These are phyloP conservation scores for Nemoura dubitans DNA, from an alignment of 2,888 invertebrate species.

Conservation along the genomic window DNA sequence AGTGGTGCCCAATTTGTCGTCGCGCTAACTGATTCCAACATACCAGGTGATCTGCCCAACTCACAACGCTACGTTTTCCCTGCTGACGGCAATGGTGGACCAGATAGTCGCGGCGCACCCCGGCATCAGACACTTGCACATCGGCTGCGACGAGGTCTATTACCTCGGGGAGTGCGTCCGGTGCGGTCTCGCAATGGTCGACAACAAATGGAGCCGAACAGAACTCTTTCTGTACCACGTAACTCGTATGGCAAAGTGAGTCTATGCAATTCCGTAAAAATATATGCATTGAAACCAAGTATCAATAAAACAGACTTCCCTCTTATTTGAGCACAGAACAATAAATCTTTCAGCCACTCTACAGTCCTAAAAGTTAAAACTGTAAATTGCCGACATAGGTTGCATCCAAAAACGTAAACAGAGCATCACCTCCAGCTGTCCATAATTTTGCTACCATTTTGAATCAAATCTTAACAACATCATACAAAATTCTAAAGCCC, in stretches of 20 bases:
- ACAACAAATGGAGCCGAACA: slow-evolving; percentile 62
- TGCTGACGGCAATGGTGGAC: slow-evolving; percentile 74
- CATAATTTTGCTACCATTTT: no score
- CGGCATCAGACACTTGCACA: slow-evolving; percentile 68
- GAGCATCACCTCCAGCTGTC: no score
- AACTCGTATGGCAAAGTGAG: slow-evolving; percentile 61
- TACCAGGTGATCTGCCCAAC: slow-evolving; percentile 76
- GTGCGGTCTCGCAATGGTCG: slow-evolving; percentile 59
- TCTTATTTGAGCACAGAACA: no score
- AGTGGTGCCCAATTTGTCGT: no score
- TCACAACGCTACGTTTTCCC: slow-evolving; percentile 63
- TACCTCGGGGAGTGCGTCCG: slow-evolving; percentile 71
- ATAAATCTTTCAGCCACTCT: no score
- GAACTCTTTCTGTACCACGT: slow-evolving; percentile 73
- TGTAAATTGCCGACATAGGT: no score
- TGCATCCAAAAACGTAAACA: no score
- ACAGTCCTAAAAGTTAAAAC: no score
- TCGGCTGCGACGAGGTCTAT: slow-evolving; percentile 86
- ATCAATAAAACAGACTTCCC: no score
- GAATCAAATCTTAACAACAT: no score
- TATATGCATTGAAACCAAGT: neutral
- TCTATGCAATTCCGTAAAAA: neutral
- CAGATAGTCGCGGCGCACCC: slow-evolving; percentile 73
- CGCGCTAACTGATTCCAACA: neutral
- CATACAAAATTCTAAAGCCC: no score